Evolutionary conservation across 2,797 vertebrate genomes (phyloP).

Genomic region (Bradypus variegatus): DNA sequence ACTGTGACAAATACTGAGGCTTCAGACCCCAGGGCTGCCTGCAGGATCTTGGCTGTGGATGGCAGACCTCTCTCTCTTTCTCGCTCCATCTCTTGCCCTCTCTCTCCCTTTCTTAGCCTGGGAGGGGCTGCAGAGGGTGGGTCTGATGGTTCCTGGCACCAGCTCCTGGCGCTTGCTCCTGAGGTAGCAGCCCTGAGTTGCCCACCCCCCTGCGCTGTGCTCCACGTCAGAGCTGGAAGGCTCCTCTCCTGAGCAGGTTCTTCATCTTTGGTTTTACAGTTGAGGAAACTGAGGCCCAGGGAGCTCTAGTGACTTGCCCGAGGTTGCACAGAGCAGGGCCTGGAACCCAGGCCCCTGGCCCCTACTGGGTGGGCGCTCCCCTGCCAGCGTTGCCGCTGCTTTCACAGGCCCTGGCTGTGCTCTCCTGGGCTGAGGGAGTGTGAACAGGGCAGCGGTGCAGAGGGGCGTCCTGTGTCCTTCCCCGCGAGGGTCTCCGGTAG

Average conservation of each 20-base stretch:
- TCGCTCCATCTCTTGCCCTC: no score
- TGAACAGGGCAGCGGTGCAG: not conserved
- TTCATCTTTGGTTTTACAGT: not conserved
- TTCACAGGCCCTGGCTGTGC: no score
- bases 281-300: not conserved
- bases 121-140: not conserved
- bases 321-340: not conserved
- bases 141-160: not conserved
- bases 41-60: not conserved
- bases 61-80: no score
- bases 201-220: no score
- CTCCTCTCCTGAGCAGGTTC: not conserved
- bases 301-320: not conserved
- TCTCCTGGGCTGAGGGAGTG: not conserved
- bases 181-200: not conserved
- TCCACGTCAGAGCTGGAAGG: not conserved
- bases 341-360: not conserved
- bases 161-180: no score
- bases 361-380: not conserved
- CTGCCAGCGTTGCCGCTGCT: not conserved
- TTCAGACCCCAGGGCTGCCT: not conserved
- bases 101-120: not conserved
- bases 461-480: not conserved
- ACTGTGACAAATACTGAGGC: fast-evolving
- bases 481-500: not conserved